phyloP scores from a whole-genome alignment of 1,140 invertebrate species.

The Drosophila willistoni region DNA sequence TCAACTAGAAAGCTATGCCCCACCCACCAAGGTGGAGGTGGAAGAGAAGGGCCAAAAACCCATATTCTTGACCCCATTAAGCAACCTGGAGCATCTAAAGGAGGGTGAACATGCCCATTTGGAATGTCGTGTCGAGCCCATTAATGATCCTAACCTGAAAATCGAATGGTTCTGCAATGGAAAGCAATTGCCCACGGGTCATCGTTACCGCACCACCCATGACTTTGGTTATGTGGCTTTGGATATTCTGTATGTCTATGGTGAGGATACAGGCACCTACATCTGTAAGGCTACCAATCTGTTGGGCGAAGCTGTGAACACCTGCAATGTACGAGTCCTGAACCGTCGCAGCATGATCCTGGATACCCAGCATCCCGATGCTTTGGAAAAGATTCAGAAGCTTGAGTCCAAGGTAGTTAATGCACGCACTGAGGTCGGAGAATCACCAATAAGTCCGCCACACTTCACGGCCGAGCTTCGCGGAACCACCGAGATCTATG shows the following conservation, averaged over 20 bases:
- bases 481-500: constrained; percentile 92
- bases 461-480: constrained; percentile 91
- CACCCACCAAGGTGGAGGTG: constrained; percentile 89
- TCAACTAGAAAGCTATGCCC: constrained; percentile 92
- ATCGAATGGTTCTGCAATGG: constrained; percentile 98
- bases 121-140: constrained; percentile 97
- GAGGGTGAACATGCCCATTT: constrained; percentile 97
- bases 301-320: constrained; percentile 96
- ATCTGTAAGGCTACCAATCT: constrained; percentile 96
- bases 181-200: constrained; percentile 90
- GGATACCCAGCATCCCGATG: constrained; percentile 96
- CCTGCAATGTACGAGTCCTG: constrained; percentile 92
- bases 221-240: constrained; percentile 98
- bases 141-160: constrained; percentile 96
- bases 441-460: constrained; percentile 90
- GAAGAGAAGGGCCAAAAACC: constrained; percentile 92
- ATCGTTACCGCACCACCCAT: constrained; percentile 94
- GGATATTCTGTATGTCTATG: constrained; percentile 96
- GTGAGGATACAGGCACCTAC: constrained; percentile 97
- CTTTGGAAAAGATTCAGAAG: constrained; percentile 95
- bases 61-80: constrained; percentile 93
- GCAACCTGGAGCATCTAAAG: constrained; percentile 92
- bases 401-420: constrained; percentile 92
- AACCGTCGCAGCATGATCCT: constrained; percentile 92
- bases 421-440: constrained; percentile 91